Base-by-base conservation (phyloP, 1,140 invertebrate genomes). In the Macrostomum lignano region DNA sequence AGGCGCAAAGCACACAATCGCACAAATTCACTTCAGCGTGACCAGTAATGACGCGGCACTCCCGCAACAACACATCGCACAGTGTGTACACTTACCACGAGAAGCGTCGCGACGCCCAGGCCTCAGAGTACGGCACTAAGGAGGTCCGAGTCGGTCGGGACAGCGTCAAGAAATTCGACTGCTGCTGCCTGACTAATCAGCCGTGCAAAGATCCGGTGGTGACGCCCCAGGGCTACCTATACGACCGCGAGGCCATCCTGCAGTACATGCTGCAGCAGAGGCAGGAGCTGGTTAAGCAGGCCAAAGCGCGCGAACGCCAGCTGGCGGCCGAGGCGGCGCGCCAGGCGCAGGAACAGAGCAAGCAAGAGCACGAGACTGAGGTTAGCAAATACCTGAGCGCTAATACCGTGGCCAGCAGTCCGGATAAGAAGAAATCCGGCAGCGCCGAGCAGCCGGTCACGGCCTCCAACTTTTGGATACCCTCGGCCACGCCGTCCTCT, bases 61-160 rank as follows among this genome's bases (percentile, higher is more conserved):
- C 78, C 3, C 71, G 76, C 52, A 98, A 98, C 61, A 84, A 79
- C 46, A 98, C 91, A 2, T 86, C 86, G 10, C 79, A 82, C 34
- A 78, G 82, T 14, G 84, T 94, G 21, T 98, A 98, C 49, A 88
- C 84, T 0, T 96, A 96, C 48, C 75, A 91, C 48, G 91, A 98
- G 50, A 82, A 86, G 51, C 74, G 84, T 49, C 91, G 84, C 48
- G 91, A 98, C 50, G 77, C 78, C 5, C 67, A 71, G 31, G 68
- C 72, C 11, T 82, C 77, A n/a, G 79, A 79, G 67, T 67, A 65
- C 48, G 65, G 66, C 3, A 58, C 56, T 10, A 47, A 60, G 35
- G 44, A 48, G 24, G 43, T 54, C 47, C 61, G 88, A 45, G 63
- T 94, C 25, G 81, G 82, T 3, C 88, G 86, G 55, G 88, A 96